Evolutionary conservation across 2,888 invertebrate species (phyloP), one percentile per base, ranked within the genome.

Genomic region (Caradrina kadenii): DNA sequence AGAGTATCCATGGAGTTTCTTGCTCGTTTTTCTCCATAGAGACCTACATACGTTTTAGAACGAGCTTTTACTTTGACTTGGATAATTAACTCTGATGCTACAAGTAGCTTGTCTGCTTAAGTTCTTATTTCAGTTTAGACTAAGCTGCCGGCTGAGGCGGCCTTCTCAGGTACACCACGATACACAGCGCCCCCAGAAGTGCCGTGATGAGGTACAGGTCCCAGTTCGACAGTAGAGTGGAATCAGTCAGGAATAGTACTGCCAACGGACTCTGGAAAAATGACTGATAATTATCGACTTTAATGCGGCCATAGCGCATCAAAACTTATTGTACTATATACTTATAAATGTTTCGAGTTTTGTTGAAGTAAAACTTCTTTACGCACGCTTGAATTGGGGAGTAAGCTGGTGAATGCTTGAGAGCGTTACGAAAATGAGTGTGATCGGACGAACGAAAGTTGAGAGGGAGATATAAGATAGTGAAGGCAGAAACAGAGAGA

Each of bases 161-260:
- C 84, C 98, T 96, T 69, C 98, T 96, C 85, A 98, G 97, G 92
- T 98, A 98, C 81, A 99, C 96, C 61, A 99, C 97, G 17, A 98
- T 96, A 39, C 98, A 98, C 59, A 99, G 96, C n/a, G 98, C 94
- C 17, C 98, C 97, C 8, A 98, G 97, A 39, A 99, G 95, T 56
- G 97, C 94, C 26, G 98, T 98, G 85, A 99, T 98, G 85, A 99
- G 96, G 94, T 98, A 99, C 63, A 99, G 96, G 95, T 99, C 99
- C 99, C 99, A 99, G 93, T 99, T 98, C 49, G 98, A 97, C 19
- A 98, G 97, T 63, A 98, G 96, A 60, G 97, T 93, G 67, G 97
- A 97, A 84, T 98, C 97, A 79, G 97, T 96, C 22, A 93, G 84
- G 86, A 97, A 96, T 13, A 98, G 90, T 82, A 96, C 91, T 62